Conservation (phyloP, 2,888 invertebrate species). For the Thera britannica region DNA sequence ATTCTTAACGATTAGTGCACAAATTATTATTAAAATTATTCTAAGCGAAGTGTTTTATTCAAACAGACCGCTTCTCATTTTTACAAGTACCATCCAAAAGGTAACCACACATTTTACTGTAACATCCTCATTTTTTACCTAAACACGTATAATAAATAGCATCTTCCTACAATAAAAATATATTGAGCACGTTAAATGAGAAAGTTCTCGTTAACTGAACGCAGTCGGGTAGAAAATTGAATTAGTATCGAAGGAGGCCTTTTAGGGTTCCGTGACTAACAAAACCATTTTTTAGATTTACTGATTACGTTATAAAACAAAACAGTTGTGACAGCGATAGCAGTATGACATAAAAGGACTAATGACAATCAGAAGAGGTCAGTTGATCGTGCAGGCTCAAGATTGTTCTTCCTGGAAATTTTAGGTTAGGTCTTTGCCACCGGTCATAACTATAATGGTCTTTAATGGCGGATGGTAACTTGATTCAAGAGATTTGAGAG, state of each 20-base stretch:
- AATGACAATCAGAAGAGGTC: too few species aligned
- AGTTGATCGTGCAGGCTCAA: too few species aligned
- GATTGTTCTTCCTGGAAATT: too few species aligned
- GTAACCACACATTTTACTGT: constrained; percentile 26
- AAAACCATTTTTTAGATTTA: not conserved
- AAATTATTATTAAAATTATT: too few species aligned
- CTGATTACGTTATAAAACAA: not conserved
- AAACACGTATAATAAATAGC: constrained; percentile 40
- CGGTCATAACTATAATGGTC: too few species aligned
- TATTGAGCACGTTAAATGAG: constrained; percentile 61
- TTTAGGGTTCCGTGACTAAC: constrained; percentile 45
- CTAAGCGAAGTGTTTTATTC: too few species aligned
- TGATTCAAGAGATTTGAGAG: too few species aligned
- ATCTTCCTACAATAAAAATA: constrained; percentile 53
- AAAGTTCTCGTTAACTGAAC: constrained; percentile 62
- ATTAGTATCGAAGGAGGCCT: constrained; percentile 61
- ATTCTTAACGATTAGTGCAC: too few species aligned
- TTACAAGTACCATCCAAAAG: constrained; percentile 8
- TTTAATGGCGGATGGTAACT: too few species aligned
- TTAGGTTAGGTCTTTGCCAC: too few species aligned
- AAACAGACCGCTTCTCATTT: not conserved
- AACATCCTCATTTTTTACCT: constrained; percentile 14
- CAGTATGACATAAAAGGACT: too few species aligned
- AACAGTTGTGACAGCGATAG: too few species aligned
- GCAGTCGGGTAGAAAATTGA: constrained; percentile 64